These are phyloP conservation scores for Listronotus oregonensis DNA, from an alignment of 1,140 invertebrate species.

Conservation along the genomic window DNA sequence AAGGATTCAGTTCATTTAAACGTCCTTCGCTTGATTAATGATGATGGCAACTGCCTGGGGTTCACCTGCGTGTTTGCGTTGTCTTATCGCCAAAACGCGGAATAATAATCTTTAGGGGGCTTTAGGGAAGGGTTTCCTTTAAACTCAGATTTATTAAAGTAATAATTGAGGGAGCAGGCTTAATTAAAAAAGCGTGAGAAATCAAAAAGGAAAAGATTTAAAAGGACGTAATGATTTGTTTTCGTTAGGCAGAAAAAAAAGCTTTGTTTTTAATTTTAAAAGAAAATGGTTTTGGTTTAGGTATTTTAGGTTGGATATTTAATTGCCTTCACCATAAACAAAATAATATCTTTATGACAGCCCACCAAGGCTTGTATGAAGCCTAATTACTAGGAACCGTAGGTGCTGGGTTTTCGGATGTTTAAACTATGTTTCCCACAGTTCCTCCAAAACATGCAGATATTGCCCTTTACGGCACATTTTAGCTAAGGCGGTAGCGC, in stretches of 20 bases:
- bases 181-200: conserved; percentile 28
- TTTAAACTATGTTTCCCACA: no score
- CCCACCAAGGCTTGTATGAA: no score
- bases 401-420: no score
- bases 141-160: conserved; percentile 26
- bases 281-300: no score
- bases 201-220: conserved; percentile 23
- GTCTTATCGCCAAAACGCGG: conserved; percentile 25
- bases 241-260: conserved; percentile 5
- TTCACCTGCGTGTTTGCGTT: conserved; percentile 29
- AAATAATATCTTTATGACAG: no score
- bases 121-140: conserved; percentile 11
- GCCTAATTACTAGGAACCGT: no score
- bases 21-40: conserved; percentile 18
- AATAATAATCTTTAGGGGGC: conserved; percentile 12
- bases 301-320: no score
- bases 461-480: no score
- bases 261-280: no score
- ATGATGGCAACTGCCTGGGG: conserved; percentile 21
- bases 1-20: conserved; percentile 12
- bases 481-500: no score
- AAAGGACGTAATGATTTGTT: conserved; percentile 5
- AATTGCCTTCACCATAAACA: no score
- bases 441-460: no score
- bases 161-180: conserved; percentile 20